Conservation (phyloP, 2,113 vertebrate species). For the Tupaia chinensis region DNA sequence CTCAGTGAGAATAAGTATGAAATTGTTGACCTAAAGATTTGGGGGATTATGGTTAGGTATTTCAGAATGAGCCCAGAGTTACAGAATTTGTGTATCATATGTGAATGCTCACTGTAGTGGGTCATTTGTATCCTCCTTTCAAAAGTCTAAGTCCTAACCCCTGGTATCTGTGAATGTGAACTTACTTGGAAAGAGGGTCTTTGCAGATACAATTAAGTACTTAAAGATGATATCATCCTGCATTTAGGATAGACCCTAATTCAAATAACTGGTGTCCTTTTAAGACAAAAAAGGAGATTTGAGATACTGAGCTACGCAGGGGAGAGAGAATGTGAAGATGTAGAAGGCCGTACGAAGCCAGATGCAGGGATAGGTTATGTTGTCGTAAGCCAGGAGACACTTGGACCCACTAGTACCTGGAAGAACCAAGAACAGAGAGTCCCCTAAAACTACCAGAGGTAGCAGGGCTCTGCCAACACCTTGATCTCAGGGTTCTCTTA, state of each 20-base stretch:
- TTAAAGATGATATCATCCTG: not conserved
- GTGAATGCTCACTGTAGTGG: not conserved
- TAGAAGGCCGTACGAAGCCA: not conserved
- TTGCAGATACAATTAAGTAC: conserved; percentile 10
- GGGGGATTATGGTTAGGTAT: not conserved
- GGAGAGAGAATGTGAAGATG: too few relatives aligned
- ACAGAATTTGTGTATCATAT: not conserved
- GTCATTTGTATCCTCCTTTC: not conserved
- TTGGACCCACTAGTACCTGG: not conserved
- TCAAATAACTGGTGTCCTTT: not conserved
- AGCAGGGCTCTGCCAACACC: not conserved
- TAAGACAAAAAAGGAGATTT: not conserved
- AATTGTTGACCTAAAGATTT: not conserved
- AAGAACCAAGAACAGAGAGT: not conserved
- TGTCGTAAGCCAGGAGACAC: not conserved
- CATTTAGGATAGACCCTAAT: not conserved
- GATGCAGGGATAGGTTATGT: not conserved
- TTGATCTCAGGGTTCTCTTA: not conserved
- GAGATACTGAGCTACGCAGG: not conserved
- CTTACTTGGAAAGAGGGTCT: not conserved
- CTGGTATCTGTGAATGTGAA: not conserved
- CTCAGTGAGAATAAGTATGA: not conserved
- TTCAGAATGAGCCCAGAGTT: not conserved
- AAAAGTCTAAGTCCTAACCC: not conserved
- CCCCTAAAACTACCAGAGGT: not conserved